phyloP scores from a whole-genome alignment of 1,140 invertebrate species.

The Diabrotica virgifera region DNA sequence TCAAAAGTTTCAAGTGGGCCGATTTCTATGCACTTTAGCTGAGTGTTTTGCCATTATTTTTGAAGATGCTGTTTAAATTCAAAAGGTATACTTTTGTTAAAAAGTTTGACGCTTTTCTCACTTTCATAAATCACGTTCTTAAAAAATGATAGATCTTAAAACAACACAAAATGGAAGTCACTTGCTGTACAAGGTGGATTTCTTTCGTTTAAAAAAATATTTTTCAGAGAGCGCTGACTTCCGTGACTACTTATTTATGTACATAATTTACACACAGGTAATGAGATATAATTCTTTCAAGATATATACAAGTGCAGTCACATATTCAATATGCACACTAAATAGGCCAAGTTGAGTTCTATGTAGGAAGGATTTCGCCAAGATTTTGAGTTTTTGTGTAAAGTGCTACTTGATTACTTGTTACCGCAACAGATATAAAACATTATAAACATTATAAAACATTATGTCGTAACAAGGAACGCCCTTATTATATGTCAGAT shows the following conservation, averaged over 20 bases:
- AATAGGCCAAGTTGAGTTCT: background rate
- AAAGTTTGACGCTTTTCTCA: background rate
- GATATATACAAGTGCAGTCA: conserved; percentile 39
- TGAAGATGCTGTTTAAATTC: too few relatives aligned
- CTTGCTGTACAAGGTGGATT: background rate
- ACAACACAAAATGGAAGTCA: conserved; percentile 11
- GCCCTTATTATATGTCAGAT: too few relatives aligned
- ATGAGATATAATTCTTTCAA: conserved; percentile 26
- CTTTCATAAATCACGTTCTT: background rate
- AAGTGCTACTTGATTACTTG: too few relatives aligned
- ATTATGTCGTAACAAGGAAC: too few relatives aligned
- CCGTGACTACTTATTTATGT: conserved; percentile 8
- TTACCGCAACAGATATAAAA: too few relatives aligned
- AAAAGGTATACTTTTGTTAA: background rate
- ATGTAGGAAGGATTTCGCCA: background rate
- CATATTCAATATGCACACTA: conserved; percentile 34
- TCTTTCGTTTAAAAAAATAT: conserved; percentile 12
- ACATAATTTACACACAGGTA: conserved; percentile 13
- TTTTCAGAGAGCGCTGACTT: conserved; percentile 15
- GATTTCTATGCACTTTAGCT: too few relatives aligned
- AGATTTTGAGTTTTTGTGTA: too few relatives aligned
- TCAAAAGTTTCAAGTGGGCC: too few relatives aligned
- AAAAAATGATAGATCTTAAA: background rate
- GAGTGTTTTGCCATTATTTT: too few relatives aligned
- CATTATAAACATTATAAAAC: too few relatives aligned